Evolutionary conservation across 1,140 invertebrate species (phyloP).

Genomic region (Phocides pigmalion): DNA sequence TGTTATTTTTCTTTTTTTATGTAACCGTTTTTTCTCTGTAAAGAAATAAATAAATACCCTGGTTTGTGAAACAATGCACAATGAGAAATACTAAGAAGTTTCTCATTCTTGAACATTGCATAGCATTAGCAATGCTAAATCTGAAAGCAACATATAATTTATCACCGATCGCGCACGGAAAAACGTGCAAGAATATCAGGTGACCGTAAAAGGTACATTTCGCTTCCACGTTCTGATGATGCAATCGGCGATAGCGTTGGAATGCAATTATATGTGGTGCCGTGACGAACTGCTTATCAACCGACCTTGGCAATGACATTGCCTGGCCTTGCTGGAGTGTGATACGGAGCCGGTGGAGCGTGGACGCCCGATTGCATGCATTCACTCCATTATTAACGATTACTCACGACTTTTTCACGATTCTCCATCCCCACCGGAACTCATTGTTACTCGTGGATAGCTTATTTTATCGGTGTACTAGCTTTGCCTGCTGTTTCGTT

Average conservation of each 20-base stretch:
- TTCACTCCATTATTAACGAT: constrained; percentile 24
- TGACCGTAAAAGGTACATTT: constrained; percentile 28
- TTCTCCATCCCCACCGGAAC: constrained; percentile 11
- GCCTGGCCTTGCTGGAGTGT: constrained; percentile 37
- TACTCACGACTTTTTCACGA: constrained; percentile 19
- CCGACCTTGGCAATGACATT: constrained; percentile 57
- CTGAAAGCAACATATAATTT: neutral
- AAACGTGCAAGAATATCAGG: constrained; percentile 14
- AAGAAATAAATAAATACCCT: too few species aligned
- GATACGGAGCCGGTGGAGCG: constrained; percentile 35
- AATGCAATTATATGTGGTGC: constrained; percentile 53
- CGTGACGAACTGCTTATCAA: constrained; percentile 52
- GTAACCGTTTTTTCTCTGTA: too few species aligned
- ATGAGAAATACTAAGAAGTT: too few species aligned
- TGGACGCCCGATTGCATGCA: constrained; percentile 32
- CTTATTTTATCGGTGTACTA: constrained; percentile 3
- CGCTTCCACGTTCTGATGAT: constrained; percentile 47
- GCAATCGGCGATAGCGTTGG: constrained; percentile 49
- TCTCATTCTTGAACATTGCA: neutral
- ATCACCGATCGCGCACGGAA: neutral
- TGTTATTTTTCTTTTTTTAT: too few species aligned
- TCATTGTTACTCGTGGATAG: constrained; percentile 11
- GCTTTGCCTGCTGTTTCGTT: neutral
- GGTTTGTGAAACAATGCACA: too few species aligned
- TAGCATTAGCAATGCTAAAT: neutral